These are phyloP conservation scores for Petrocephalus sullivani DNA, from an alignment of 2,797 vertebrate genomes.

Conservation along the genomic window DNA sequence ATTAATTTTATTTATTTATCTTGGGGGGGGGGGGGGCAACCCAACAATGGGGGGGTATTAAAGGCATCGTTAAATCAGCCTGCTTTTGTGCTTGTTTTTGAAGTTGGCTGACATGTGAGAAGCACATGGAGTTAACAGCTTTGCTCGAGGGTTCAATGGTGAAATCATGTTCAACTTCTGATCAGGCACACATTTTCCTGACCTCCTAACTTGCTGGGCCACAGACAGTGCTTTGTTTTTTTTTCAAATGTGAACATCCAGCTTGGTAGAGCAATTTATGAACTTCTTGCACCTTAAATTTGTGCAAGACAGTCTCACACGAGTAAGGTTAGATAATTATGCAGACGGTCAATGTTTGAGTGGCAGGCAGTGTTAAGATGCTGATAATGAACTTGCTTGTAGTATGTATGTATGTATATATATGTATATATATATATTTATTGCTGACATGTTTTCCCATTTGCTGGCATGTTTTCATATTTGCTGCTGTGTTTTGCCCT, in stretches of 20 bases:
- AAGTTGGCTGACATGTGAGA: not conserved
- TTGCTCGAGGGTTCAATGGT: not conserved
- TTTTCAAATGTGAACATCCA: not conserved
- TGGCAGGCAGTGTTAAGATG: not conserved
- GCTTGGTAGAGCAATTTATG: not conserved
- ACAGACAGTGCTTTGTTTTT: not conserved
- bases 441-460: too few relatives aligned
- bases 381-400: not conserved
- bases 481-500: too few relatives aligned
- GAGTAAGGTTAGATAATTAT: not conserved
- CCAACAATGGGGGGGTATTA: not conserved
- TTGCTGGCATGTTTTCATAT: too few relatives aligned
- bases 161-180: not conserved
- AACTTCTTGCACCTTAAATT: not conserved
- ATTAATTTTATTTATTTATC: slow-evolving; percentile 25
- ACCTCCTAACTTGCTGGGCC: not conserved
- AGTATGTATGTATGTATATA: not conserved
- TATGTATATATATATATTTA: too few relatives aligned
- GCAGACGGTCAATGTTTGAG: not conserved
- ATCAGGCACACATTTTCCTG: not conserved
- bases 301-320: not conserved
- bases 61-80: not conserved
- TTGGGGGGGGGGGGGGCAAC: not conserved
- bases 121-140: not conserved
- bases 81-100: not conserved